Evolutionary conservation across 2,797 vertebrate genomes (phyloP).

Genomic region (Xenentodon cancila): DNA sequence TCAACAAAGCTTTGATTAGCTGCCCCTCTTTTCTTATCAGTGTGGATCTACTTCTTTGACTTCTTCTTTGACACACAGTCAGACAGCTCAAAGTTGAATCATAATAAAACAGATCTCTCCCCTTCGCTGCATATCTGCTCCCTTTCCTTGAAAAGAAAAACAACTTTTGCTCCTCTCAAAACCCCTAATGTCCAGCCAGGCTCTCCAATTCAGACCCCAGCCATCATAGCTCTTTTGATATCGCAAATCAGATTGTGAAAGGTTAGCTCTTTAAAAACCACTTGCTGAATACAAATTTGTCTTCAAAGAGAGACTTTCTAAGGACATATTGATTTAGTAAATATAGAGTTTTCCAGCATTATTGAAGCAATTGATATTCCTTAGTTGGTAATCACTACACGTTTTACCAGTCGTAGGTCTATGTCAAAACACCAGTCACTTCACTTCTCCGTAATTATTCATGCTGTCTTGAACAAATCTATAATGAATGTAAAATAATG

Average conservation of each 20-base stretch:
- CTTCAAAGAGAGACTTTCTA: constrained; percentile 1
- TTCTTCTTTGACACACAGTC: constrained; percentile 15
- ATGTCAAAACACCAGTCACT: neutral
- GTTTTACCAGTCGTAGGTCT: neutral
- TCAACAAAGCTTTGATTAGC: constrained; percentile 73
- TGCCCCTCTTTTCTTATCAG: constrained; percentile 51
- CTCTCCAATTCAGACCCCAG: constrained; percentile 65
- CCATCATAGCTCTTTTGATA: constrained; percentile 24
- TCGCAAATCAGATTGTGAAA: neutral
- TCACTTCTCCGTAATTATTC: neutral
- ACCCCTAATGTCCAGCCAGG: constrained; percentile 37
- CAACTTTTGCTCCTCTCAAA: constrained; percentile 35
- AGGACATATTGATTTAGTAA: constrained; percentile 19
- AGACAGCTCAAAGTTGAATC: constrained; percentile 47
- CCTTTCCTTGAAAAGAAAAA: constrained; percentile 34
- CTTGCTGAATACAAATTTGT: neutral
- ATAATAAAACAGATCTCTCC: constrained; percentile 56
- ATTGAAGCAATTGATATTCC: neutral
- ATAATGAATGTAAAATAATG: neutral
- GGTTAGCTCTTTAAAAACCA: neutral
- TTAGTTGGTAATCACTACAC: neutral
- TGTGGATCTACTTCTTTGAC: constrained; percentile 29
- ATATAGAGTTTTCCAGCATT: neutral
- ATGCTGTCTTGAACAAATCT: neutral
- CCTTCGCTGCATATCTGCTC: constrained; percentile 38